These are phyloP conservation scores for Laticauda laticaudata DNA, from an alignment of 2,113 vertebrate species.

Conservation along the genomic window DNA sequence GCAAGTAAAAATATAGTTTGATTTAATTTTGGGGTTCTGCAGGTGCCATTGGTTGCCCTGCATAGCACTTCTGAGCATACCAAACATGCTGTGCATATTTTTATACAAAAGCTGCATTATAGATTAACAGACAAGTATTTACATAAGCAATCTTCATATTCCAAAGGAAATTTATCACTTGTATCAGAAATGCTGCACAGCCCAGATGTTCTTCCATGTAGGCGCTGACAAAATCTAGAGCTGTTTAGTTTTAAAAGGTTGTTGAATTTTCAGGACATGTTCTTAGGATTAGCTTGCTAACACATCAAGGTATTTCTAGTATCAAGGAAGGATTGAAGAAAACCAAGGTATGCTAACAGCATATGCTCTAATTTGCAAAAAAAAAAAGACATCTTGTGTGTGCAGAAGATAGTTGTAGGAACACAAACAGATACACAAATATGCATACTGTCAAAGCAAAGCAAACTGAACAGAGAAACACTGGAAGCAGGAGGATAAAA, in stretches of 20 bases:
- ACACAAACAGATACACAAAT: conserved; percentile 27
- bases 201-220: not conserved
- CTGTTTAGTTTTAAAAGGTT: not conserved
- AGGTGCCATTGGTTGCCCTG: not conserved
- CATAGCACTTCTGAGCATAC: not conserved
- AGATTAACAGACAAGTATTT: not conserved
- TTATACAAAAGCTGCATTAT: not conserved
- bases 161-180: not conserved
- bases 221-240: not conserved
- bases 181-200: not conserved
- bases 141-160: not conserved
- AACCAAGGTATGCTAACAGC: conserved; percentile 14
- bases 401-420: not conserved
- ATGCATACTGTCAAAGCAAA: conserved; percentile 30
- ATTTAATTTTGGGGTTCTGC: not conserved
- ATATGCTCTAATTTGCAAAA: conserved; percentile 3
- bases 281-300: not conserved
- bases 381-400: conserved; percentile 13
- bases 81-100: not conserved
- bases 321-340: not conserved
- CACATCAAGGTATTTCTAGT: not conserved
- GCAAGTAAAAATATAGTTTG: not conserved
- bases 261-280: not conserved
- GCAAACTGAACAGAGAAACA: conserved; percentile 26
- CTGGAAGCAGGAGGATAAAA: conserved; percentile 6